These are phyloP conservation scores for Calliopsis andreniformis DNA, from an alignment of 1,140 invertebrate genomes.

Conservation along the genomic window DNA sequence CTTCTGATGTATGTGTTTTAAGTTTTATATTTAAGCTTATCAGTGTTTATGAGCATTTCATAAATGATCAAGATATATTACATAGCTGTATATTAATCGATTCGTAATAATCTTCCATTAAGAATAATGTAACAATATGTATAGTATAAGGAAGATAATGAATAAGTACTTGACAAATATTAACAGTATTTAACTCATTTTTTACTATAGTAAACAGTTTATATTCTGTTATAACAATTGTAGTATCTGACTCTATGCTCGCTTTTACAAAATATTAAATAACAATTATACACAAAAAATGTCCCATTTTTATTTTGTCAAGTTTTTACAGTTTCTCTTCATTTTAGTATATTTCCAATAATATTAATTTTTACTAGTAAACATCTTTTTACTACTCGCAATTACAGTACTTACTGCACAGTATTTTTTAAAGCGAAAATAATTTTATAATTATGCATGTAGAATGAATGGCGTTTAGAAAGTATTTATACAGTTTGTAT, in stretches of 20 bases:
- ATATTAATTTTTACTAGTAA: no score
- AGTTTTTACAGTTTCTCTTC: neutral
- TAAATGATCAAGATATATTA: neutral
- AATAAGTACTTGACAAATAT: conserved; percentile 9
- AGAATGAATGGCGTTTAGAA: no score
- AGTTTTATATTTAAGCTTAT: neutral
- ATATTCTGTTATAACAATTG: conserved; percentile 1
- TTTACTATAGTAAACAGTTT: no score
- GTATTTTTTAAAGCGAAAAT: no score
- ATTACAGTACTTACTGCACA: no score
- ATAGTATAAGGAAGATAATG: neutral
- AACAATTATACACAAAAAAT: neutral
- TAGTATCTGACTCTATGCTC: neutral
- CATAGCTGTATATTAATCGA: neutral
- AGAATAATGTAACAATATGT: conserved; percentile 3
- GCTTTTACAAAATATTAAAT: conserved; percentile 16
- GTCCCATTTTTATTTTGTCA: neutral
- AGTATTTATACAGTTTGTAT: no score
- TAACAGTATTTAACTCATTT: conserved; percentile 14
- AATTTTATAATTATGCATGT: no score
- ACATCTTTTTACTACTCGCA: no score
- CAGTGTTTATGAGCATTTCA: neutral
- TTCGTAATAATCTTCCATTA: neutral
- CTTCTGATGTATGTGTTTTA: neutral
- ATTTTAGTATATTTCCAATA: no score